Evolutionary conservation across 2,113 vertebrate species (phyloP).

Genomic region (Takifugu bimaculatus): DNA sequence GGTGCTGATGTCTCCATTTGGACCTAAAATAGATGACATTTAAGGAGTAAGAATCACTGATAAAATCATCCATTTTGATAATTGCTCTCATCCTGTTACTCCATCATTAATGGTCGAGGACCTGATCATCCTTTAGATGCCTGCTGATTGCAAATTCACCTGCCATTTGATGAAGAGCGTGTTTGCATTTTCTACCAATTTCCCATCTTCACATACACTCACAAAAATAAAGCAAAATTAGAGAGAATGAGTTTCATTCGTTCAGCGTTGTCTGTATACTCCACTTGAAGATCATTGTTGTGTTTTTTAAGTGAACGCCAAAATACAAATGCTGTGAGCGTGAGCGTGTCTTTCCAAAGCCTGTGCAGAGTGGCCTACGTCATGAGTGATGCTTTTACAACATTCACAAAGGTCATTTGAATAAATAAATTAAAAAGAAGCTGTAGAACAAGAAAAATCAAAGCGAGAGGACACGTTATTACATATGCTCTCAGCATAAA

Average conservation of each 20-base stretch:
- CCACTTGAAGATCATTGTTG: background rate
- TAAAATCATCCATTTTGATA: constrained; percentile 16
- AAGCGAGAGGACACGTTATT: constrained; percentile 8
- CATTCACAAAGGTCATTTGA: constrained; percentile 29
- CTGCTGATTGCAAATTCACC: constrained; percentile 31
- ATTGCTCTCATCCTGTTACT: background rate
- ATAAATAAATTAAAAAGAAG: constrained; percentile 14
- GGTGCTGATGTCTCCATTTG: no score
- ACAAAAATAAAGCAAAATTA: constrained; percentile 54
- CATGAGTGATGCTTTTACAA: constrained; percentile 4
- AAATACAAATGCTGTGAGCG: background rate
- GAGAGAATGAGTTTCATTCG: constrained; percentile 55
- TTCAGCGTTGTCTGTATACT: constrained; percentile 48
- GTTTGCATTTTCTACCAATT: constrained; percentile 5
- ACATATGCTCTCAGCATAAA: constrained; percentile 1
- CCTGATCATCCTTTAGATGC: constrained; percentile 5
- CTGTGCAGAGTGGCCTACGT: background rate
- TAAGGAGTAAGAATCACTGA: background rate
- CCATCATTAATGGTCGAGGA: background rate
- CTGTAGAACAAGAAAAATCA: constrained; percentile 2
- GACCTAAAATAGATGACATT: no score
- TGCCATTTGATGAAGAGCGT: background rate
- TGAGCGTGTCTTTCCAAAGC: constrained; percentile 10
- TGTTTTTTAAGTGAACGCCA: constrained; percentile 11
- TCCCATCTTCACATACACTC: constrained; percentile 33